A percentile compares a stretch with the other conserved stretches of the same genome.
Conservation (phyloP, 2,797 vertebrate genomes). For the Allobates femoralis region DNA sequence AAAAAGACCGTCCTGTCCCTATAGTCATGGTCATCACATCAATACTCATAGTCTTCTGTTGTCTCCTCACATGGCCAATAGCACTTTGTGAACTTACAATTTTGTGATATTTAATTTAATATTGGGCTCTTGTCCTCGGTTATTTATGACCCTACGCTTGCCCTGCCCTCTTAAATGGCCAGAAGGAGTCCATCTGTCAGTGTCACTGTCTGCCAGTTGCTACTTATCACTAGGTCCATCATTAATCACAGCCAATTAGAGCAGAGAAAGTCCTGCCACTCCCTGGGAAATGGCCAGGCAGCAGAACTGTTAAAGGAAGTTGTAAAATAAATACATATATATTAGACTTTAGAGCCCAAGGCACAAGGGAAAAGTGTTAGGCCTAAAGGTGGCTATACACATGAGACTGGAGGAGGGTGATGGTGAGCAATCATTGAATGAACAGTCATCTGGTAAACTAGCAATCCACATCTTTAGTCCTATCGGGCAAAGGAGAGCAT, state of each 20-base stretch:
- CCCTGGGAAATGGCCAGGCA: background rate
- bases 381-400: too few species aligned
- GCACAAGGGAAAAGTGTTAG: too few species aligned
- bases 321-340: background rate
- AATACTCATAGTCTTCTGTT: constrained; percentile 13
- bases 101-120: constrained; percentile 22
- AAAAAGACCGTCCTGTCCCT: background rate
- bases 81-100: constrained; percentile 19
- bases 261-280: constrained; percentile 35
- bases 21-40: background rate
- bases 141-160: background rate
- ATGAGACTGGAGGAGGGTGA: too few species aligned
- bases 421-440: too few species aligned
- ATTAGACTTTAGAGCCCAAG: too few species aligned
- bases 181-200: constrained; percentile 58
- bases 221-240: constrained; percentile 30
- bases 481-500: too few species aligned
- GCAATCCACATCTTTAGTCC: too few species aligned
- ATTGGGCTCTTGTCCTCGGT: background rate
- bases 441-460: too few species aligned
- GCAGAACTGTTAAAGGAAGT: background rate
- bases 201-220: constrained; percentile 57
- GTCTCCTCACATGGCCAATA: background rate
- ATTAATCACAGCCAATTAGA: constrained; percentile 62
- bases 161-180: constrained; percentile 21